Evolutionary conservation across 1,140 invertebrate genomes (phyloP).

Genomic region (Drosophila saltans): DNA sequence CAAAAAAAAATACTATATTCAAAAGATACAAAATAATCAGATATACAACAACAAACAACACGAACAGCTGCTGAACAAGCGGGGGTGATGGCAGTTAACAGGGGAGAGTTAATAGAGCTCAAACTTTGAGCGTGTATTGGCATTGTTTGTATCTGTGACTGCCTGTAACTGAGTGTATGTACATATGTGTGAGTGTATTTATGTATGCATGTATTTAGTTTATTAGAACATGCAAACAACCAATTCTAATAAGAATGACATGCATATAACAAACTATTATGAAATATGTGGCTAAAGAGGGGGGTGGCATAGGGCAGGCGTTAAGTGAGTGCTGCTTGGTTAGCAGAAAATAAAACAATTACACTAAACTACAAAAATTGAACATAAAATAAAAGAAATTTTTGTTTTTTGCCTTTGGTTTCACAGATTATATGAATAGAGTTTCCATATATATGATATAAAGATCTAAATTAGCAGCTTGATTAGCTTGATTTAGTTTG

Average conservation of each 20-base stretch:
- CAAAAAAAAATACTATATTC: slow-evolving; percentile 36
- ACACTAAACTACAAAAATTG: slow-evolving; percentile 31
- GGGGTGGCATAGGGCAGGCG: background rate
- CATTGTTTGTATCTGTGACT: slow-evolving; percentile 29
- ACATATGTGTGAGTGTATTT: slow-evolving; percentile 45
- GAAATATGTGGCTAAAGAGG: slow-evolving; percentile 41
- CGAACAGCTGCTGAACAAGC: slow-evolving; percentile 53
- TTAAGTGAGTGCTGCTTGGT: background rate
- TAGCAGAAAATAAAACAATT: slow-evolving; percentile 2
- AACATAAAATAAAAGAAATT: background rate
- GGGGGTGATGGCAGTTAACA: slow-evolving; percentile 9
- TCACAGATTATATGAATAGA: no score
- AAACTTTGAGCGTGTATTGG: slow-evolving; percentile 47
- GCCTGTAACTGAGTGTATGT: slow-evolving; percentile 28
- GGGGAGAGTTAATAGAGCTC: slow-evolving; percentile 29
- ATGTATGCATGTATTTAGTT: slow-evolving; percentile 42
- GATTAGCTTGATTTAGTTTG: no score
- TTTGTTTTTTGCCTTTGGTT: background rate
- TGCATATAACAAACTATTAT: slow-evolving; percentile 61
- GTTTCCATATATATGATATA: no score
- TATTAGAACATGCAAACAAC: slow-evolving; percentile 79
- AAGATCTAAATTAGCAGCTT: background rate
- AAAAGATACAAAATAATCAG: slow-evolving; percentile 52
- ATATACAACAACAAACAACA: slow-evolving; percentile 46
- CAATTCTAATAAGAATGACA: slow-evolving; percentile 70